A percentile compares a stretch with the other conserved stretches of the same genome.
Conservation (phyloP, 2,888 invertebrate genomes). For the Taenaris catops region DNA sequence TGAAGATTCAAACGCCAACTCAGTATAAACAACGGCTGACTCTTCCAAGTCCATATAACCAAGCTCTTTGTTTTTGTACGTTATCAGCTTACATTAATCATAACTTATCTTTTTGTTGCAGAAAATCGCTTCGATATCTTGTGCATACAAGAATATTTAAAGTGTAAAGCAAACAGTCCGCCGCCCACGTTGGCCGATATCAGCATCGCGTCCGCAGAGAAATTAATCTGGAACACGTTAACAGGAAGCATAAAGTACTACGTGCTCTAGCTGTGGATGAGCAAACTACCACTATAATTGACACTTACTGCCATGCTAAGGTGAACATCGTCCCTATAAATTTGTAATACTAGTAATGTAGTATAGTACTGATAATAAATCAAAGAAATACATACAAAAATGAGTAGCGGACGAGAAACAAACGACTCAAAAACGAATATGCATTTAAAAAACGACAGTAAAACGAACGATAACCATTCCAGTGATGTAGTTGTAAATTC, state of each 20-base stretch:
- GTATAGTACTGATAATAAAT: slow-evolving; percentile 5
- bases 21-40: slow-evolving; percentile 7
- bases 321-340: no score
- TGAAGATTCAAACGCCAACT: slow-evolving; percentile 3
- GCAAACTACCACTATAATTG: slow-evolving; percentile 7
- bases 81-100: slow-evolving; percentile 36
- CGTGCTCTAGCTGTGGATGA: slow-evolving; percentile 34
- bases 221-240: slow-evolving; percentile 66
- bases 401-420: slow-evolving; percentile 17
- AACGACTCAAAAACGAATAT: slow-evolving; percentile 28
- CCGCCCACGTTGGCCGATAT: slow-evolving; percentile 67
- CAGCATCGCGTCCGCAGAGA: slow-evolving; percentile 64
- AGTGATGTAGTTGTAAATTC: slow-evolving; percentile 44
- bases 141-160: slow-evolving; percentile 67
- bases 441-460: slow-evolving; percentile 39
- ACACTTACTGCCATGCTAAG: slow-evolving; percentile 54
- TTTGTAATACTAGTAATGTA: no score
- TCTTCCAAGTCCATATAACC: slow-evolving; percentile 14
- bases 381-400: slow-evolving; percentile 11
- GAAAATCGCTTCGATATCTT: slow-evolving; percentile 69
- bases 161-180: slow-evolving; percentile 58
- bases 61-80: slow-evolving; percentile 20
- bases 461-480: slow-evolving; percentile 53
- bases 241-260: slow-evolving; percentile 59
- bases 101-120: slow-evolving; percentile 60